These are phyloP conservation scores for Archivesica marissinica DNA, from an alignment of 1,140 invertebrate species.

Conservation along the genomic window DNA sequence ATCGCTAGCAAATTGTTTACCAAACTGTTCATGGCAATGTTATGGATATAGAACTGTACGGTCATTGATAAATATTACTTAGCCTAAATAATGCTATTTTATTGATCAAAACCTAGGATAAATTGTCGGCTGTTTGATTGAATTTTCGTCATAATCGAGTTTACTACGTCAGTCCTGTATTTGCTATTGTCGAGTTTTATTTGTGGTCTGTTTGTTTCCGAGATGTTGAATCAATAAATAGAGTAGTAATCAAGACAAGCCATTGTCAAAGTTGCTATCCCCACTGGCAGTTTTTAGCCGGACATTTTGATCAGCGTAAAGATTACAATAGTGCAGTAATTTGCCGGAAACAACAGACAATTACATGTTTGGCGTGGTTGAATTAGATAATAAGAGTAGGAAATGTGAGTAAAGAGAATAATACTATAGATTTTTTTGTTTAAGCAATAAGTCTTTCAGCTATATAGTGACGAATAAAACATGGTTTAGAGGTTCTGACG, in stretches of 20 bases:
- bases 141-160: conserved; percentile 16
- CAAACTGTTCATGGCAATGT: not conserved
- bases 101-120: conserved; percentile 31
- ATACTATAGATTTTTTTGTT: no score
- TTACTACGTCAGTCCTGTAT: not conserved
- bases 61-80: conserved; percentile 3
- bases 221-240: not conserved
- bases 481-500: no score
- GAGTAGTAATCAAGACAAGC: not conserved
- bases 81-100: conserved; percentile 7
- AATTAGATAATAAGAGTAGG: no score
- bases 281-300: no score
- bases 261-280: not conserved
- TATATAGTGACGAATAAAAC: no score
- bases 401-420: no score
- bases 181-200: conserved; percentile 38
- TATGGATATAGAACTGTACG: not conserved
- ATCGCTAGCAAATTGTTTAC: not conserved
- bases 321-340: no score
- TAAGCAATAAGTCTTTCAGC: no score
- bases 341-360: no score
- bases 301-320: no score
- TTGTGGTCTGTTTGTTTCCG: conserved; percentile 19
- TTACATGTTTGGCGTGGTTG: no score
- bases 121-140: conserved; percentile 33